Conservation (phyloP, 2,888 invertebrate species). For the Lypha dubia region DNA sequence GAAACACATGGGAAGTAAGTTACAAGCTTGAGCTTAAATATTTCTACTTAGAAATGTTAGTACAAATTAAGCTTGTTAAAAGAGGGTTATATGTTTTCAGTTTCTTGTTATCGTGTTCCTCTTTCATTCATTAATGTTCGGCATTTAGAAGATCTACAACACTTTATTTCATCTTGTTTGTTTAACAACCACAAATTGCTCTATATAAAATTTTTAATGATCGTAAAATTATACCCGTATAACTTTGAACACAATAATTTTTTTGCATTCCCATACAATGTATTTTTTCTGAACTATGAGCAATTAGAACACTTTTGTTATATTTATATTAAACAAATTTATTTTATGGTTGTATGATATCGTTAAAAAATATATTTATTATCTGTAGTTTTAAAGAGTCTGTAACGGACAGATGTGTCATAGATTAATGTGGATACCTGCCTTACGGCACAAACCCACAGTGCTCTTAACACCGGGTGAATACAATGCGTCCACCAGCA, state of each 20-base stretch:
- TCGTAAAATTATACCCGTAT: constrained; percentile 67
- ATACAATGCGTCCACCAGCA: too few relatives aligned
- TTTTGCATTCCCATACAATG: not conserved
- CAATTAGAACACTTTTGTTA: constrained; percentile 27
- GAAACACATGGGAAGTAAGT: not conserved
- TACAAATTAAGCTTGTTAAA: not conserved
- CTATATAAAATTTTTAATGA: constrained; percentile 46
- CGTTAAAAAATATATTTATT: too few relatives aligned
- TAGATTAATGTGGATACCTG: too few relatives aligned
- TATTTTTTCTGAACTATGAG: not conserved
- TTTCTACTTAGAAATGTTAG: not conserved
- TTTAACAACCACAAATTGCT: constrained; percentile 62
- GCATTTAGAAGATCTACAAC: constrained; percentile 8
- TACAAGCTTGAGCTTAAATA: not conserved
- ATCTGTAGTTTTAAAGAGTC: too few relatives aligned
- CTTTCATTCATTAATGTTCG: constrained; percentile 40
- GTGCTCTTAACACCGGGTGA: too few relatives aligned
- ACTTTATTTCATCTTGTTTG: constrained; percentile 40
- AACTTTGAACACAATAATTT: constrained; percentile 14
- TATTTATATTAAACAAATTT: not conserved
- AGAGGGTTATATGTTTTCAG: not conserved
- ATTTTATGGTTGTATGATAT: too few relatives aligned
- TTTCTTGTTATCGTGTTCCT: not conserved
- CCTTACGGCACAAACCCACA: too few relatives aligned
- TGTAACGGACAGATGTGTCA: too few relatives aligned